These are phyloP conservation scores for Asbolus verrucosus DNA, from an alignment of 1,140 invertebrate genomes.

Conservation along the genomic window DNA sequence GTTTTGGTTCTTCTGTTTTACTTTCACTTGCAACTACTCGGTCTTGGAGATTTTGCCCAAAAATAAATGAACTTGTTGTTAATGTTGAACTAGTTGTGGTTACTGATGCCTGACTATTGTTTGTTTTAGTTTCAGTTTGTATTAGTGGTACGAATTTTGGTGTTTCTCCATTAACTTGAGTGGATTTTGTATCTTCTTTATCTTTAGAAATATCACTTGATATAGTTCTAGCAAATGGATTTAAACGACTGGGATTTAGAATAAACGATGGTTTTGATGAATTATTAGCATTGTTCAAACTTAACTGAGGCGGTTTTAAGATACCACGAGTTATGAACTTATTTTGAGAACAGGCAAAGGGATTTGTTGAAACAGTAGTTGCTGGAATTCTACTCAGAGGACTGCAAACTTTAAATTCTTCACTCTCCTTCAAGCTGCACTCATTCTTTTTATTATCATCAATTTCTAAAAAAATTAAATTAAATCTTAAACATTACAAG, in stretches of 20 bases:
- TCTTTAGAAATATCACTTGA: conserved; percentile 49
- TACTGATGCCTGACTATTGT: conserved; percentile 6
- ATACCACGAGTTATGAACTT: conserved; percentile 49
- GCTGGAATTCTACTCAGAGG: conserved; percentile 38
- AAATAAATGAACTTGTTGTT: conserved; percentile 77
- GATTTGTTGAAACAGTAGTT: conserved; percentile 43
- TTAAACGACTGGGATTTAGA: conserved; percentile 61
- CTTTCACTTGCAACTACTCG: conserved; percentile 71
- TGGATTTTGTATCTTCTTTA: conserved; percentile 49
- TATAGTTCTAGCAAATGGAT: conserved; percentile 56
- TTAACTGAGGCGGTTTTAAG: conserved; percentile 58
- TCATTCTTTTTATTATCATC: conserved; percentile 53
- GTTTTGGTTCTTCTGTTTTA: conserved; percentile 58
- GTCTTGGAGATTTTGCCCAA: conserved; percentile 92
- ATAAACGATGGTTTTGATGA: conserved; percentile 34
- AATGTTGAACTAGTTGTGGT: conserved; percentile 47
- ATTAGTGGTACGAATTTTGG: conserved; percentile 62
- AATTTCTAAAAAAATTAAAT: conserved; percentile 48
- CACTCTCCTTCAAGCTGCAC: conserved; percentile 31
- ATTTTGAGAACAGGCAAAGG: conserved; percentile 49
- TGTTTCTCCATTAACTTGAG: conserved; percentile 57
- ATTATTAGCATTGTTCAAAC: conserved; percentile 50
- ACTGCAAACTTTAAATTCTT: conserved; percentile 53
- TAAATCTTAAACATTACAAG: conserved; percentile 2
- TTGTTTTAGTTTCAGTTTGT: conserved; percentile 51